A percentile compares a stretch with the other conserved stretches of the same genome.
Evolutionary conservation across 1,140 invertebrate species (phyloP).

Genomic region (Catajapyx aquilonaris): DNA sequence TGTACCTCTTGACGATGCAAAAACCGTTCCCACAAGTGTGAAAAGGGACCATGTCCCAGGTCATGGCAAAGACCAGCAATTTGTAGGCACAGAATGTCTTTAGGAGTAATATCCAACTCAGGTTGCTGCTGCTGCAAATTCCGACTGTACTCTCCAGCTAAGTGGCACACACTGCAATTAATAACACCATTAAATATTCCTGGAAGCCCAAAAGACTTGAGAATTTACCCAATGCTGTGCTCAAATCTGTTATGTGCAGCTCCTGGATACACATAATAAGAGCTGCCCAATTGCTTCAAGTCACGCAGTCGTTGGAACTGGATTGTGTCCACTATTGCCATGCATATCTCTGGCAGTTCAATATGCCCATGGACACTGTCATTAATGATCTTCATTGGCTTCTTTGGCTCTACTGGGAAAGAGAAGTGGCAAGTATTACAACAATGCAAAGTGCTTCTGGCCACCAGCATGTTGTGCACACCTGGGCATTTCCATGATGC

Average conservation of each 20-base stretch:
- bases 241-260: constrained; percentile 36
- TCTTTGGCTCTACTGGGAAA: too few species aligned
- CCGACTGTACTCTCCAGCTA: background rate
- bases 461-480: too few species aligned
- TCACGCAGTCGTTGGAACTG: constrained; percentile 36
- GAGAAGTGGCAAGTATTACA: too few species aligned
- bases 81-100: constrained; percentile 24
- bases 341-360: constrained; percentile 21
- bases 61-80: constrained; percentile 46
- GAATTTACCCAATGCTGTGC: constrained; percentile 35
- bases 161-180: background rate
- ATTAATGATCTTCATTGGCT: constrained; percentile 27
- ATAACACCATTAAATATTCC: too few species aligned
- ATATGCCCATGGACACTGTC: constrained; percentile 31
- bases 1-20: constrained; percentile 16
- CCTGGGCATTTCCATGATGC: too few species aligned
- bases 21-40: constrained; percentile 32
- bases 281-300: constrained; percentile 31
- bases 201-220: too few species aligned
- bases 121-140: background rate
- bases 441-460: too few species aligned
- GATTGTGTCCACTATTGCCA: constrained; percentile 34
- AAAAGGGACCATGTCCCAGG: constrained; percentile 42
- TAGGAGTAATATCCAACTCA: background rate
- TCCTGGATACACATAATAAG: constrained; percentile 31